A percentile compares a stretch with the other conserved stretches of the same genome.
These are phyloP conservation scores for Latrodectus geometricus DNA, from an alignment of 1,140 invertebrate species.

Conservation along the genomic window DNA sequence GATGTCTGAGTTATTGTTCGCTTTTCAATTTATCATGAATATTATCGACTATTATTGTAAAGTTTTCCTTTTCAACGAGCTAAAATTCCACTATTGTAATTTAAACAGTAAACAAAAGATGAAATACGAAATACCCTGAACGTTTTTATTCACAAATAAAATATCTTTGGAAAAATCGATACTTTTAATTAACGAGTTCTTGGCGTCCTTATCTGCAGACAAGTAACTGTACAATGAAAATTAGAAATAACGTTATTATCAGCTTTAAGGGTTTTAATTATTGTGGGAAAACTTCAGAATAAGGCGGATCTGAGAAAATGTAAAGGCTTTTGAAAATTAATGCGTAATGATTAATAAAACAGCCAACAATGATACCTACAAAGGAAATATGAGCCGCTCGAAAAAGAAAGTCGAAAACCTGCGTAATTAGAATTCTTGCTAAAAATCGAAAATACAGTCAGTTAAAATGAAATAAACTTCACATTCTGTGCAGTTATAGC, in stretches of 20 bases:
- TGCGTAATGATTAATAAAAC: conserved; percentile 27
- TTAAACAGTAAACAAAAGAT: neutral
- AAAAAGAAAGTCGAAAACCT: conserved; percentile 24
- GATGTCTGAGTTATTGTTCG: neutral
- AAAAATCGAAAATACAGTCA: conserved; percentile 32
- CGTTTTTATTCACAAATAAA: conserved; percentile 34
- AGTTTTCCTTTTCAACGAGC: neutral
- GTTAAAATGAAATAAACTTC: conserved; percentile 26
- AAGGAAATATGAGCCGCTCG: conserved; percentile 18
- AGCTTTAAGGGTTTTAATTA: conserved; percentile 40
- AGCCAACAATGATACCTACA: conserved; percentile 25
- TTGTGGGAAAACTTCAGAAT: conserved; percentile 13
- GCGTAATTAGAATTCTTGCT: conserved; percentile 17
- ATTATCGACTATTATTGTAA: neutral
- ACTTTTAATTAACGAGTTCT: conserved; percentile 47
- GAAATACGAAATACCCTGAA: neutral
- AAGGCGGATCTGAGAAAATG: neutral
- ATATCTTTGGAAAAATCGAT: conserved; percentile 22
- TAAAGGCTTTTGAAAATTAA: conserved; percentile 41
- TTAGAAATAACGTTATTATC: conserved; percentile 47
- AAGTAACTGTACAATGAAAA: conserved; percentile 42
- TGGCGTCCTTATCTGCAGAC: conserved; percentile 14
- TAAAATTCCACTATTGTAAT: neutral
- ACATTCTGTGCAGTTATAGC: neutral
- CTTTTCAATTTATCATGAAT: neutral